Percentiles rank a stretch among this genome's conserved stretches.
Conservation (phyloP, 1,140 invertebrate genomes). For the Thrips palmi region DNA sequence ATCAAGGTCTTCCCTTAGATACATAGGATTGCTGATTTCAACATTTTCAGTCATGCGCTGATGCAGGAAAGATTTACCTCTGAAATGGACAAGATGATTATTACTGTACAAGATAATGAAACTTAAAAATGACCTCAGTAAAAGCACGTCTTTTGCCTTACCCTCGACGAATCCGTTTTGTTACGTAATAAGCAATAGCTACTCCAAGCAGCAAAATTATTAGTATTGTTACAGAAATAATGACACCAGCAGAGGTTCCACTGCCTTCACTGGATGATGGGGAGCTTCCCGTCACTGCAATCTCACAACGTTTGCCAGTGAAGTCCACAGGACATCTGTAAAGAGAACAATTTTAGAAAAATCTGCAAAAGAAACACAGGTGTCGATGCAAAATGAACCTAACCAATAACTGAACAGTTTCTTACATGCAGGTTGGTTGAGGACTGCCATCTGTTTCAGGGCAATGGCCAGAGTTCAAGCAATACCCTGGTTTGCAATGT, state of each 20-base stretch:
- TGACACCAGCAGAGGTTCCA: slow-evolving; percentile 5
- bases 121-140: too few relatives aligned
- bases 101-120: too few relatives aligned
- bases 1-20: slow-evolving; percentile 47
- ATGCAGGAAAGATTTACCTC: slow-evolving; percentile 50
- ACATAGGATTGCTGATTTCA: slow-evolving; percentile 72
- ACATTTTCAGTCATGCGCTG: slow-evolving; percentile 59
- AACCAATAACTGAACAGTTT: background rate
- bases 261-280: background rate
- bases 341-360: slow-evolving; percentile 5
- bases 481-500: slow-evolving; percentile 21
- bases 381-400: background rate
- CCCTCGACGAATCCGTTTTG: too few relatives aligned
- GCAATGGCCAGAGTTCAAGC: slow-evolving; percentile 28
- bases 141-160: too few relatives aligned
- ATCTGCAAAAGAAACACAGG: slow-evolving; percentile 3
- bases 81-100: too few relatives aligned
- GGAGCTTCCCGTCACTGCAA: background rate
- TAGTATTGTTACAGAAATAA: slow-evolving; percentile 15
- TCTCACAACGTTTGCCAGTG: slow-evolving; percentile 22
- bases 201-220: slow-evolving; percentile 18
- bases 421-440: slow-evolving; percentile 26
- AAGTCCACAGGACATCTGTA: slow-evolving; percentile 22
- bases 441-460: slow-evolving; percentile 17
- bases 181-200: slow-evolving; percentile 15